phyloP scores from a whole-genome alignment of 2,797 vertebrate genomes.

The Rallus crepitans region DNA sequence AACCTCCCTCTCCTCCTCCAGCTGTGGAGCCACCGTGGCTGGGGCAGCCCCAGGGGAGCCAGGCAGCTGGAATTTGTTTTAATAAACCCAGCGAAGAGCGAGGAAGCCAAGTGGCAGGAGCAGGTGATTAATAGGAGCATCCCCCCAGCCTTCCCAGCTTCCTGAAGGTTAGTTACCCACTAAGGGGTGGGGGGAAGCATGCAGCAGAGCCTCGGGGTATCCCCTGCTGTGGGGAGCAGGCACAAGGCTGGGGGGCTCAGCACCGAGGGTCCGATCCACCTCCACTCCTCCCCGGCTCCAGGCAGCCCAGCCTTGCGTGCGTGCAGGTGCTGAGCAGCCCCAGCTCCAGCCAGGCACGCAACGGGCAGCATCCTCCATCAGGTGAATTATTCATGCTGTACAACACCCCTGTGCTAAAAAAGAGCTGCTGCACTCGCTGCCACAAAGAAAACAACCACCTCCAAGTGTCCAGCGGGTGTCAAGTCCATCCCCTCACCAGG shows the following conservation, averaged over 20 bases:
- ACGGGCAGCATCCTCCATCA: conserved; percentile 17
- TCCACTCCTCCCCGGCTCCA: neutral
- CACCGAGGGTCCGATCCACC: neutral
- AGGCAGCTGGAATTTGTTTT: conserved; percentile 53
- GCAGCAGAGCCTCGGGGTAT: neutral
- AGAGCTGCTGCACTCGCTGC: conserved; percentile 58
- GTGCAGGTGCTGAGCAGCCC: neutral
- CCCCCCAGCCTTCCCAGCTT: conserved; percentile 52
- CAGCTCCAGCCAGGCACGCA: neutral
- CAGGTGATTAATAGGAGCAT: conserved; percentile 71
- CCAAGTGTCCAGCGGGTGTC: neutral
- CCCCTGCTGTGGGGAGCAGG: neutral
- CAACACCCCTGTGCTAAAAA: conserved; percentile 58
- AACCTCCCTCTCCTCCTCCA: rapidly evolving
- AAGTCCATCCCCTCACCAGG: neutral
- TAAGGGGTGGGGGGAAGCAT: neutral
- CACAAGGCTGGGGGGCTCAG: neutral
- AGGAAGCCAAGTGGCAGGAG: conserved; percentile 72
- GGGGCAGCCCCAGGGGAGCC: neutral
- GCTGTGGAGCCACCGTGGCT: neutral
- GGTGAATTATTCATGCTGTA: conserved; percentile 77
- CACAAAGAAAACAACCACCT: conserved; percentile 53
- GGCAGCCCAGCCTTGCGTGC: neutral
- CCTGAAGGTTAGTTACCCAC: conserved; percentile 85
- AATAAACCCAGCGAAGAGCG: conserved; percentile 59